Base-by-base conservation (phyloP, 2,113 vertebrate species). In the Macaca nemestrina region DNA sequence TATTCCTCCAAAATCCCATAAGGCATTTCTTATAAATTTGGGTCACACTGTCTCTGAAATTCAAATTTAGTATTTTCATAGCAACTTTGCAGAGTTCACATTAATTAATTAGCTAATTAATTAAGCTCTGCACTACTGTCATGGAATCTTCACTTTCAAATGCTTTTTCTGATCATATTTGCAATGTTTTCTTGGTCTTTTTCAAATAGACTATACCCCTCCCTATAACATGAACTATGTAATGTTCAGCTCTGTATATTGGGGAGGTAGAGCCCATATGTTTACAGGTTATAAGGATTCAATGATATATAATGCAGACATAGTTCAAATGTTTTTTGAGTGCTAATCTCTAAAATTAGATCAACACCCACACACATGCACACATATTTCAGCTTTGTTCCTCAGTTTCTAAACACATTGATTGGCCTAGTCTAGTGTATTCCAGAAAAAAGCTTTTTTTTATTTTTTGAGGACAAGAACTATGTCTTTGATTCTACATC, bases 331-430 rank as follows among this genome's bases (percentile, higher is more conserved):
- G 17, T 27, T 59, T 97, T 93, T n/a, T 85, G 35, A 87, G 72
- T 90, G 94, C 27, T 68, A 73, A 88, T 72, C 52, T 93, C 64
- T 94, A 55, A 95, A 95, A 97, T 87, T 82, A 96, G 67, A 96
- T 97, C 55, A 35, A 92, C 95, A 0, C 48, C 43, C 25, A 68
- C 43, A 70, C 5, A 68, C 50, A 61, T 61, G 48, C 32, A 13
- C 17, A 52, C 6, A 5, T n/a, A 78, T 75, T 86, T 93, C 86
- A 78, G n/a, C 40, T 82, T 90, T 93, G 67, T 72, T 61, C 43
- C 30, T 94, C 0, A 0, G 3, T 90, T 75, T 90, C 38, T 86
- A 82, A 94, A 43, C 25, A 45, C n/a, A 78, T 32, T 87, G 75
- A 35, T n/a, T 88, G 82, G 40, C 10, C 5, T 88, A 35, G 30